Conservation (phyloP, 2,888 invertebrate genomes). For the Papilio demoleus region DNA sequence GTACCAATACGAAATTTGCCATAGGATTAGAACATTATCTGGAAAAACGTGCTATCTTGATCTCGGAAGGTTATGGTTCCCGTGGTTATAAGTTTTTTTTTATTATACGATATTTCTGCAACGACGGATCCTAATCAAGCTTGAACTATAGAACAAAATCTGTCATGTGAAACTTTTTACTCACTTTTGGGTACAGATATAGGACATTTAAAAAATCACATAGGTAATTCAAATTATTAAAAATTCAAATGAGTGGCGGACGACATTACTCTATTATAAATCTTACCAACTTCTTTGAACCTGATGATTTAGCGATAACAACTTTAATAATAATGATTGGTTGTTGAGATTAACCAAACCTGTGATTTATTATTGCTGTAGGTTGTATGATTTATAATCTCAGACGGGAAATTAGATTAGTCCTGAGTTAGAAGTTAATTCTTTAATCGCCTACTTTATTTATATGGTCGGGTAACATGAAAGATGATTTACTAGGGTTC, state of each 20-base stretch:
- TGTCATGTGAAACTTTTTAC: too few species aligned
- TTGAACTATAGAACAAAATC: too few species aligned
- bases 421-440: not conserved
- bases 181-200: too few species aligned
- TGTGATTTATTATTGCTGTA: constrained; percentile 1
- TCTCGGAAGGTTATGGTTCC: too few species aligned
- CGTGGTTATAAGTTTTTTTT: too few species aligned
- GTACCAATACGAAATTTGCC: too few species aligned
- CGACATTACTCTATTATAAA: not conserved
- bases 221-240: too few species aligned
- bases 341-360: constrained; percentile 5
- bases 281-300: not conserved
- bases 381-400: not conserved
- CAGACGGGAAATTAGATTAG: constrained; percentile 3
- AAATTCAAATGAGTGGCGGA: not conserved
- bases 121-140: too few species aligned
- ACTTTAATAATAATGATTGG: not conserved
- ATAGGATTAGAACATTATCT: too few species aligned
- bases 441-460: constrained; percentile 8
- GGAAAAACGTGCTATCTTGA: too few species aligned
- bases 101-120: too few species aligned
- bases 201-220: too few species aligned
- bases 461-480: not conserved
- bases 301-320: not conserved
- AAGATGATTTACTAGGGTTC: constrained; percentile 3